Base-by-base conservation (phyloP, 2,113 vertebrate species). In the Hippocampus guttulatus region DNA sequence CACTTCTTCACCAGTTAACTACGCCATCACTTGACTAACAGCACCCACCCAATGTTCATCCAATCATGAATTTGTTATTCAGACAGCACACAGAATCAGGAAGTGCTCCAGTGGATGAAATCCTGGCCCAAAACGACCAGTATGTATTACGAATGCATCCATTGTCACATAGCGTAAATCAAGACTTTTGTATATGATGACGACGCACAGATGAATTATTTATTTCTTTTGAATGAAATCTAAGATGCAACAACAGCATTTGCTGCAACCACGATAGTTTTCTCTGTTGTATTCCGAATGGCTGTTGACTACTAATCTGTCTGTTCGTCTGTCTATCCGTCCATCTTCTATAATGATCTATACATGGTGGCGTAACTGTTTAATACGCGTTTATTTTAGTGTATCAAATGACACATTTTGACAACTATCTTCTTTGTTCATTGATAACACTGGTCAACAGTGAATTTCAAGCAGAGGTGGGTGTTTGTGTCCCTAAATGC, bases 51-150 rank as follows among this genome's bases (percentile, higher is more conserved):
- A 83, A 87, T 86, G 64, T 84, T 93, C 86, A 93, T 87, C 77
- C 85, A 90, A 89, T 80, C 82, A 89, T 91, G 71, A 87, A 90
- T 92, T 86, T 93, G 91, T 93, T 91, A 91, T 92, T 91, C 92
- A 93, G 92, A 93, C 91, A 93, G 86, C 79, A 81, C 81, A 90
- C 88, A 92, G 92, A 93, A 93, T 89, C 87, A 87, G 52, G 89
- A 91, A 87, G 92, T 93, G 91, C 89, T 93, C 91, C 92, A 93
- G 92, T 93, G 92, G 92, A 93, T 93, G 92, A 93, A 92, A 92
- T 90, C 92, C 85, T 93, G 92, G 91, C 92, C 92, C 89, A 92
- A 88, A 92, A 77, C 81, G 77, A 88, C 90, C 91, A 92, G 92
- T 93, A 93, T 93, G 92, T 93, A 93, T 93, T 72, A 70, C 68